Evolutionary conservation across 2,888 invertebrate species (phyloP).

Genomic region (Drosophila neotestacea): DNA sequence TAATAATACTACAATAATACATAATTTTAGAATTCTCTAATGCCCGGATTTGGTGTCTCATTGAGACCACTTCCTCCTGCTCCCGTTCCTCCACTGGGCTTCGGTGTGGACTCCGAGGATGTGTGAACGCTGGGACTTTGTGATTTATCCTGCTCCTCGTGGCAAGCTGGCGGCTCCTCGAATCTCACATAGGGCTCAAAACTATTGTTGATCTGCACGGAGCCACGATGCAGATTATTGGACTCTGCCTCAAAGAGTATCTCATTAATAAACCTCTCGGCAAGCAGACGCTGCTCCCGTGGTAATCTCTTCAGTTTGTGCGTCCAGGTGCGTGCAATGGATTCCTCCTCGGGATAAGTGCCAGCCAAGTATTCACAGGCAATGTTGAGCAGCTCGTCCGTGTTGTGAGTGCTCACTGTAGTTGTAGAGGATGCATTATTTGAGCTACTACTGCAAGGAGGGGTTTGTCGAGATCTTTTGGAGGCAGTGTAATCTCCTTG

Average conservation of each 20-base stretch:
- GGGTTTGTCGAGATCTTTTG: conserved; percentile 58
- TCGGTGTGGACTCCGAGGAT: conserved; percentile 67
- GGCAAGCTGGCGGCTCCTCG: conserved; percentile 66
- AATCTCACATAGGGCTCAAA: conserved; percentile 82
- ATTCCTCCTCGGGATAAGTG: conserved; percentile 82
- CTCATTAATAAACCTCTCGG: conserved; percentile 84
- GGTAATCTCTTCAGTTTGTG: conserved; percentile 81
- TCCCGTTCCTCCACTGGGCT: conserved; percentile 31
- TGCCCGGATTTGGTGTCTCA: conserved; percentile 37
- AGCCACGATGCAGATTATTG: conserved; percentile 82
- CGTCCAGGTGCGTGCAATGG: conserved; percentile 83
- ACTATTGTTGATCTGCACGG: conserved; percentile 83
- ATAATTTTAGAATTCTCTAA: conserved; percentile 54
- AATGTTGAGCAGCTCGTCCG: conserved; percentile 79
- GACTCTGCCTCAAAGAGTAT: conserved; percentile 83
- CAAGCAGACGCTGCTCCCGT: conserved; percentile 81
- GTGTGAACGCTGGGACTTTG: conserved; percentile 82
- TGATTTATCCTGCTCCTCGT: conserved; percentile 77
- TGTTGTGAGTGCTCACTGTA: conserved; percentile 59
- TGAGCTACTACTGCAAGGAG: conserved; percentile 37
- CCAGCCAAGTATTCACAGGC: conserved; percentile 81
- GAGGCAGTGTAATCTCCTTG: conserved; percentile 48
- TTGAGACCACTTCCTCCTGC: conserved; percentile 20
- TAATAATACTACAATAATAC: conserved; percentile 33
- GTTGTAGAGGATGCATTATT: conserved; percentile 27